A percentile compares a stretch with the other conserved stretches of the same genome.
phyloP scores from a whole-genome alignment of 2,797 vertebrate species.

The Parauchenoglanis ngamensis region DNA sequence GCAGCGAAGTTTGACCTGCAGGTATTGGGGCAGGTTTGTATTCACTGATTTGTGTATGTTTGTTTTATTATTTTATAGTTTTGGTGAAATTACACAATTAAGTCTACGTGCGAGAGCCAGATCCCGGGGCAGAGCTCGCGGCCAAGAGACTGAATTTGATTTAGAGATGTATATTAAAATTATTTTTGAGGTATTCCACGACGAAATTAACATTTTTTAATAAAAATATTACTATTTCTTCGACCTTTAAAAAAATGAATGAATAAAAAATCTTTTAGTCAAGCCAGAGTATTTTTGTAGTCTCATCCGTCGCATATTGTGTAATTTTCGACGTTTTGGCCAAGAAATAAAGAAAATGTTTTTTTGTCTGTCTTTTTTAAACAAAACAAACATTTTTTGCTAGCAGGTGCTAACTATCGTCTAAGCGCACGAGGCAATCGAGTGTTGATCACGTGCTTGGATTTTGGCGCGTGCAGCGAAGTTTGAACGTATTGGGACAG shows the following conservation, averaged over 20 bases:
- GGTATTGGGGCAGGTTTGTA: background rate
- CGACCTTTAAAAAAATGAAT: too few relatives aligned
- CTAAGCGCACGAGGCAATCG: background rate
- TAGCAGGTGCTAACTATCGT: background rate
- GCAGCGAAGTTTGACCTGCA: too few relatives aligned
- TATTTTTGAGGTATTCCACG: background rate
- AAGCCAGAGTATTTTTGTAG: too few relatives aligned
- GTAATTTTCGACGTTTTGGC: background rate
- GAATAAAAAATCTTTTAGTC: too few relatives aligned
- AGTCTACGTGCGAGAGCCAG: slow-evolving; percentile 81
- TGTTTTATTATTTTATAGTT: background rate
- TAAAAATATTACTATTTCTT: background rate
- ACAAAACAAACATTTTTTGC: background rate
- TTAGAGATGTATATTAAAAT: background rate
- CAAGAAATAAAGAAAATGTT: background rate
- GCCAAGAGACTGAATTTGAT: slow-evolving; percentile 63
- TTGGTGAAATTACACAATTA: background rate
- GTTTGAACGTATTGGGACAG: too few relatives aligned
- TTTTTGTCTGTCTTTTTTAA: background rate
- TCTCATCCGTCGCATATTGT: background rate
- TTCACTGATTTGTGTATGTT: too few relatives aligned
- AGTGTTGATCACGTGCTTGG: background rate
- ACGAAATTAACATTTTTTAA: background rate
- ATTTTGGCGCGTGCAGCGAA: background rate
- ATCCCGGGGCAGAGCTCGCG: slow-evolving; percentile 81